phyloP scores from a whole-genome alignment of 2,113 vertebrate genomes.

The Nyctibius bracteatus region DNA sequence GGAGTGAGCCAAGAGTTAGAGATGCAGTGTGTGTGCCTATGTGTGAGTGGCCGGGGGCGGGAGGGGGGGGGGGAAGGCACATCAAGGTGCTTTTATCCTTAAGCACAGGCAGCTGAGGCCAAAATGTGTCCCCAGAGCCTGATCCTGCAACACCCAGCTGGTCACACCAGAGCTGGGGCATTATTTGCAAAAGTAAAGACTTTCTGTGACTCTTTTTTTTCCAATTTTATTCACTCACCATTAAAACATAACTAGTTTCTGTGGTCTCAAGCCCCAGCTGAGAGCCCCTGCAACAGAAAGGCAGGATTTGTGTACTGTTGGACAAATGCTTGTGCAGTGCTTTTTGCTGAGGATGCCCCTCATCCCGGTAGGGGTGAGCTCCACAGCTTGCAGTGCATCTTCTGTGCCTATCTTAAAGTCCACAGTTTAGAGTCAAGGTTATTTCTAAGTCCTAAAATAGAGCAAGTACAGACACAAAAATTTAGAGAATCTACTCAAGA shows the following conservation, averaged over 20 bases:
- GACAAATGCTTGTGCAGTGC: neutral
- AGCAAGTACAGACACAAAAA: neutral
- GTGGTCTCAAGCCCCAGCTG: neutral
- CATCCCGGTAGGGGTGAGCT: neutral
- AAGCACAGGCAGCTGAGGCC: neutral
- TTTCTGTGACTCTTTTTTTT: neutral
- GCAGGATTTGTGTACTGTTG: neutral
- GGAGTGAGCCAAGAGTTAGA: neutral
- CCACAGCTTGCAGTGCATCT: neutral
- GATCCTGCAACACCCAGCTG: neutral
- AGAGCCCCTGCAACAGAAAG: neutral
- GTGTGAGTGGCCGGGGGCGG: no score
- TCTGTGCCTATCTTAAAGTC: neutral
- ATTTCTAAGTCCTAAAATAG: conserved; percentile 25
- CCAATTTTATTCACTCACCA: neutral
- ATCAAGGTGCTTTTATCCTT: neutral
- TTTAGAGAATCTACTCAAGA: neutral
- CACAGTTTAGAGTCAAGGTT: neutral
- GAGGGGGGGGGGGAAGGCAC: no score
- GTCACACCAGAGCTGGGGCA: neutral
- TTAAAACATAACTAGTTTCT: neutral
- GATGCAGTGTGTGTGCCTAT: rapidly evolving
- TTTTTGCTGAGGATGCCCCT: neutral
- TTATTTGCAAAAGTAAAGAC: neutral
- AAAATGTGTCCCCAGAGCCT: neutral